phyloP scores from a whole-genome alignment of 2,797 vertebrate genomes.

The Mus spretus region DNA sequence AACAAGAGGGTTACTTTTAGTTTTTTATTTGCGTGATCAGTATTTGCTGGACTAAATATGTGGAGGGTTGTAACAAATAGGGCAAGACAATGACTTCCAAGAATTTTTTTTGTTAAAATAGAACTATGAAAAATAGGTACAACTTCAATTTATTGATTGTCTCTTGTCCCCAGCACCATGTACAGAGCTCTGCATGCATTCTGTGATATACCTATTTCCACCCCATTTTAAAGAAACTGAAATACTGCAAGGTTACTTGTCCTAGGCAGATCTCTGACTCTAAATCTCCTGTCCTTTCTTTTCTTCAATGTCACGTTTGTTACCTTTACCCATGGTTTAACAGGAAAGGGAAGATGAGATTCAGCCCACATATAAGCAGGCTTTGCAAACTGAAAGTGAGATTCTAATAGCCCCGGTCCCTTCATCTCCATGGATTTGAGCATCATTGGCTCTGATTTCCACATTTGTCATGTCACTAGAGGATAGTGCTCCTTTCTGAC shows the following conservation, averaged over 20 bases:
- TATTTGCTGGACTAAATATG: neutral
- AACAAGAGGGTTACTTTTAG: neutral
- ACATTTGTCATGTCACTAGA: neutral
- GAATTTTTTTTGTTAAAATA: neutral
- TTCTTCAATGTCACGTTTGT: neutral
- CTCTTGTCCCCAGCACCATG: neutral
- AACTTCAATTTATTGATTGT: neutral
- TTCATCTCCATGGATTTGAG: neutral
- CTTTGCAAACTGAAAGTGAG: neutral
- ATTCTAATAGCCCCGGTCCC: neutral
- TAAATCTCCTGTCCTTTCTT: neutral
- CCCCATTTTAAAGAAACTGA: neutral
- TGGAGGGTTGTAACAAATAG: neutral
- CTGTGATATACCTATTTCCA: neutral
- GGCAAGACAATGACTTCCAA: neutral
- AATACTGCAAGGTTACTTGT: neutral
- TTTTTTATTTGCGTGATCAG: neutral
- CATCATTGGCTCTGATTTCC: neutral
- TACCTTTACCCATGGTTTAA: neutral
- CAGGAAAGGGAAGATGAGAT: neutral
- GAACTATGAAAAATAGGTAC: conserved; percentile 19
- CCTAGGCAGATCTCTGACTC: neutral
- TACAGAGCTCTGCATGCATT: neutral
- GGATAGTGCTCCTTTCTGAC: neutral
- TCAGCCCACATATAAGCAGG: neutral